Evolutionary conservation across 2,888 invertebrate species (phyloP), one percentile per base, ranked within the genome.

Genomic region (Himalopsyche anomala): DNA sequence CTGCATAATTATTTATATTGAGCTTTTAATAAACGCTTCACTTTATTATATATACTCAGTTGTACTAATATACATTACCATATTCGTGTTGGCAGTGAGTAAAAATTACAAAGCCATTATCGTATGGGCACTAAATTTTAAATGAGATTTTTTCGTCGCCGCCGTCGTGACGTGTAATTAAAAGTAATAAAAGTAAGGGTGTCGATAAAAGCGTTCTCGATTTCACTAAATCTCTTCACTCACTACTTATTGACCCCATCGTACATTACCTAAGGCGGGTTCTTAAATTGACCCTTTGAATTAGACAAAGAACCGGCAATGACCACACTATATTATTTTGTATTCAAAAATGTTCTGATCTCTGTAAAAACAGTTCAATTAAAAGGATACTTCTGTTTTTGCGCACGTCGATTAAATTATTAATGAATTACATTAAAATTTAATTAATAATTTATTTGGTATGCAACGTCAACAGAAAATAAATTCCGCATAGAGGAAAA

Each of bases 131-230:
- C 38, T 74, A 74, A 74, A 74, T 36, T 28, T 69, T 36, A 74
- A 74, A 74, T 38, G 74, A 74, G 74, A 74, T 74, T 74, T 74
- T 74, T 74, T 74, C 80, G 45, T 51, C 54, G 55, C 19, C 40
- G n/a, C 40, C 56, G 19, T 19, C 56, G 19, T 40, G 56, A 54
- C 54, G 84, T 81, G 38, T 84, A 84, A 84, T 84, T 84, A 81
- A 84, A 84, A 81, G 62, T 69, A 81, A 84, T 84, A 84, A 83
- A 83, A 6, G 84, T 51, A 84, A 80, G 80, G 84, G 80, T 80
- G 84, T 84, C 62, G 80, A 74, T 74, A 74, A 74, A 74, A 74
- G 9, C 19, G 74, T 74, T 74, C 74, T 36, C 74, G 74, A 36
- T 74, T 74, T 74, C 74, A 74, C 74, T 74, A 74, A 74, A 74